These are phyloP conservation scores for Neosalanx taihuensis DNA, from an alignment of 2,797 vertebrate genomes.

Conservation along the genomic window DNA sequence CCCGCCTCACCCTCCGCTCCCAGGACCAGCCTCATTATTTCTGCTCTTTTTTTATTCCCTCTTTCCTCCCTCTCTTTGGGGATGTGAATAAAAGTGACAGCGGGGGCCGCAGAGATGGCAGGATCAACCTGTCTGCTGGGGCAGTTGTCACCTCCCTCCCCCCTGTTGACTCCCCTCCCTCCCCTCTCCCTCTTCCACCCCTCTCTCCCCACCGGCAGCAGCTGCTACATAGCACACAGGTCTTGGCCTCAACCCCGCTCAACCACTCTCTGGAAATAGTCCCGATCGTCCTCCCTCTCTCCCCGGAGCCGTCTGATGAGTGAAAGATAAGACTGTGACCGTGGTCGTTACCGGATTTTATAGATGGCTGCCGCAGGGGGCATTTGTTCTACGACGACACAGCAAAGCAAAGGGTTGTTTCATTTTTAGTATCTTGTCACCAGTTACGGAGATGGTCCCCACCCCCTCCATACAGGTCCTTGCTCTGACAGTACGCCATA, in stretches of 20 bases:
- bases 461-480: slow-evolving; percentile 4
- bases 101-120: slow-evolving; percentile 67
- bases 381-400: neutral
- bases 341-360: slow-evolving; percentile 26
- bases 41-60: slow-evolving; percentile 54
- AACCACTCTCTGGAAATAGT: slow-evolving; percentile 30
- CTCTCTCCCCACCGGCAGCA: slow-evolving; percentile 40
- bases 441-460: slow-evolving; percentile 28
- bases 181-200: slow-evolving; percentile 16
- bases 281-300: slow-evolving; percentile 11
- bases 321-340: slow-evolving; percentile 15
- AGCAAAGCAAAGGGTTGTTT: slow-evolving; percentile 11
- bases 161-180: slow-evolving; percentile 38
- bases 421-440: slow-evolving; percentile 28
- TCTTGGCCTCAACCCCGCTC: slow-evolving; percentile 22
- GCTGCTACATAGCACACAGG: slow-evolving; percentile 37
- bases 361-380: slow-evolving; percentile 5
- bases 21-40: slow-evolving; percentile 68
- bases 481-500: slow-evolving; percentile 24
- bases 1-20: slow-evolving; percentile 26
- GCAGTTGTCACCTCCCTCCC: slow-evolving; percentile 61
- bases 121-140: slow-evolving; percentile 71
- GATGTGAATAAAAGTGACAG: slow-evolving; percentile 78
- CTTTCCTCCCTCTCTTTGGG: slow-evolving; percentile 49
- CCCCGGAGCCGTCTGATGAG: neutral